Evolutionary conservation across 2,113 vertebrate genomes (phyloP).

Genomic region (Neogobius melanostomus): DNA sequence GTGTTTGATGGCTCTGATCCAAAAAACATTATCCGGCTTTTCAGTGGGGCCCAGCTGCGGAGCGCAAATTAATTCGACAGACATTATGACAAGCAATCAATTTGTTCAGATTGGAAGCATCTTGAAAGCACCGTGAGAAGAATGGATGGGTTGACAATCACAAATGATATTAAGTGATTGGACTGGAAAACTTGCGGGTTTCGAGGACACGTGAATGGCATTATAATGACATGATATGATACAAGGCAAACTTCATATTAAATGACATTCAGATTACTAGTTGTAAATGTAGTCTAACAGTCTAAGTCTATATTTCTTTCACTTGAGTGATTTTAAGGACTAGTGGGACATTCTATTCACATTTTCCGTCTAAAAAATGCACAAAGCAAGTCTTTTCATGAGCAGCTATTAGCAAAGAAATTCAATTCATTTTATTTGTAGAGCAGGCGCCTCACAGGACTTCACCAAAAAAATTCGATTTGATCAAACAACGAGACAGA

Average conservation of each 20-base stretch:
- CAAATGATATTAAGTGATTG: background rate
- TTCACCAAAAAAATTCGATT: no score
- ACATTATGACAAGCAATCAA: constrained; percentile 52
- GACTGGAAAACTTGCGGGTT: background rate
- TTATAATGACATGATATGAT: background rate
- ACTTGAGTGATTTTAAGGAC: no score
- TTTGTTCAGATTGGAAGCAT: constrained; percentile 41
- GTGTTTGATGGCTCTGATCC: constrained; percentile 23
- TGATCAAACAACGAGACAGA: no score
- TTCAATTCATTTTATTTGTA: no score
- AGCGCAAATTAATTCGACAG: constrained; percentile 53
- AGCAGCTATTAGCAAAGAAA: no score
- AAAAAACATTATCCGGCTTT: constrained; percentile 31
- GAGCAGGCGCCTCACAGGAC: no score
- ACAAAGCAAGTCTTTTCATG: no score
- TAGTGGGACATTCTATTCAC: no score
- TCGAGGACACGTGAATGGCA: background rate
- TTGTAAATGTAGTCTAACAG: no score
- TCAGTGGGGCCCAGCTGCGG: constrained; percentile 56
- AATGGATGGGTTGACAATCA: background rate
- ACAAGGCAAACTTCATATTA: background rate
- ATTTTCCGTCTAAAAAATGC: no score
- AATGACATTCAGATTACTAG: background rate
- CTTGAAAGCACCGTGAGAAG: constrained; percentile 10
- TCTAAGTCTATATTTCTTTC: no score